Conservation (phyloP, 1,140 invertebrate genomes). For the Drosophila fuyamai region DNA sequence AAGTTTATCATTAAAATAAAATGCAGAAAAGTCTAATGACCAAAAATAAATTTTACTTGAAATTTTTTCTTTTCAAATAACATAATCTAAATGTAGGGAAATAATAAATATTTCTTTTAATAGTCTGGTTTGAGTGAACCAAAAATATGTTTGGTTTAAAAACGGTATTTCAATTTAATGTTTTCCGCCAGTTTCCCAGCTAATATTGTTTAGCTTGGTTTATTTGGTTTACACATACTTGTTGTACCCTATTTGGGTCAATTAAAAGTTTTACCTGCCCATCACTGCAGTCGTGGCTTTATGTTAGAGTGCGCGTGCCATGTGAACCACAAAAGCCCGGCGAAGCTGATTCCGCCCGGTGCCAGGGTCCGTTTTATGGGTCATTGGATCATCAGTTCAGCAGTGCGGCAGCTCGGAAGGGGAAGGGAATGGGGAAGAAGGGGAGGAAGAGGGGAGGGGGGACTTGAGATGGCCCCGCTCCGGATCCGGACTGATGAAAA, state of each 20-base stretch:
- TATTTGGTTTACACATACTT: neutral
- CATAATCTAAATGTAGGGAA: too few relatives aligned
- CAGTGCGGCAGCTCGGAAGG: slow-evolving; percentile 7
- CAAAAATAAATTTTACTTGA: too few relatives aligned
- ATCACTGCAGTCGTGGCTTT: slow-evolving; percentile 14
- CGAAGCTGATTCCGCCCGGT: slow-evolving; percentile 36
- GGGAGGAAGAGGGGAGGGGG: slow-evolving; percentile 18
- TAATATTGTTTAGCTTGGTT: too few relatives aligned
- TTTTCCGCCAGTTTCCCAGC: too few relatives aligned
- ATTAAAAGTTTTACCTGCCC: neutral
- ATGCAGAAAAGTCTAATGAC: too few relatives aligned
- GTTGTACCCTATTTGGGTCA: neutral
- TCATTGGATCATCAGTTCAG: slow-evolving; percentile 70
- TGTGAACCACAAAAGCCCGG: slow-evolving; percentile 66
- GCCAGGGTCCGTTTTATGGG: slow-evolving; percentile 73
- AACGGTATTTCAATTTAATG: too few relatives aligned
- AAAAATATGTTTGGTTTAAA: too few relatives aligned
- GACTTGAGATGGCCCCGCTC: slow-evolving; percentile 33
- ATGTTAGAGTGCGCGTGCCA: slow-evolving; percentile 51
- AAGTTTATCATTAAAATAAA: too few relatives aligned
- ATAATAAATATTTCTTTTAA: too few relatives aligned
- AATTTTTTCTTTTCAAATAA: too few relatives aligned
- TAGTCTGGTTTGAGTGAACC: too few relatives aligned
- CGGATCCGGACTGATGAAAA: slow-evolving; percentile 64
- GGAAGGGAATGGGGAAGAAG: slow-evolving; percentile 12